Base-by-base conservation (phyloP, 2,113 vertebrate genomes). In the Pelecanus crispus region DNA sequence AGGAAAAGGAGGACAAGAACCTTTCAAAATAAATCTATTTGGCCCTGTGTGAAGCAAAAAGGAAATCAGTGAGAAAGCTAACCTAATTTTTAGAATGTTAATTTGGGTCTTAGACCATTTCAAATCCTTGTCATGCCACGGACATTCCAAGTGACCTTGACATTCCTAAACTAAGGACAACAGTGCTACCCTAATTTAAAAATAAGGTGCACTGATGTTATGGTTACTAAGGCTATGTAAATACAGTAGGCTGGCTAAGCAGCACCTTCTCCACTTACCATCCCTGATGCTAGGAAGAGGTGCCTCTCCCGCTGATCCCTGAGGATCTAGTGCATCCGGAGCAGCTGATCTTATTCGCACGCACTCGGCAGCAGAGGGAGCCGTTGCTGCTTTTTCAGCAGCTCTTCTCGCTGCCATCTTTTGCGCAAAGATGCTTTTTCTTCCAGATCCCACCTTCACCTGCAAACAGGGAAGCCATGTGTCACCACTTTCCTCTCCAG, bases 401-500 rank as follows among this genome's bases (percentile, higher is more conserved):
- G 96, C 88, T 90, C 97, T 99, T 94, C 98, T 99, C 38, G 98
- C 98, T 94, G 99, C 99, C 94, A 99, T 98, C 95, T 99, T 99
- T 73, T 98, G 98, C 31, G 99, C 99, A 98, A 99, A 99, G 95
- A 99, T 99, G 85, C 99, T 99, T 97, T 97, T 99, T 94, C 97
- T 99, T 63, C 96, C 98, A 96, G 96, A 96, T 63, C 87, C 92
- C 47, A 91, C 66, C 59, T 96, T 97, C 63, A 94, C 95, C 98
- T 98, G 75, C 32, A 79, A 83, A 61, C 21, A 88, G 58, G 78
- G 36, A 95, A 93, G 65, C 81, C 47, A 29, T 5, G 42, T 31
- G 88, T 42, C 68, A 84, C 73, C 61, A 21, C 42, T 75, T 70
- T 65, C 45, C 49, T 38, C 75, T 88, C 42, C 58, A 88, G 59